Evolutionary conservation across 2,888 invertebrate genomes (phyloP).

Genomic region (Drosophila engyochracea): DNA sequence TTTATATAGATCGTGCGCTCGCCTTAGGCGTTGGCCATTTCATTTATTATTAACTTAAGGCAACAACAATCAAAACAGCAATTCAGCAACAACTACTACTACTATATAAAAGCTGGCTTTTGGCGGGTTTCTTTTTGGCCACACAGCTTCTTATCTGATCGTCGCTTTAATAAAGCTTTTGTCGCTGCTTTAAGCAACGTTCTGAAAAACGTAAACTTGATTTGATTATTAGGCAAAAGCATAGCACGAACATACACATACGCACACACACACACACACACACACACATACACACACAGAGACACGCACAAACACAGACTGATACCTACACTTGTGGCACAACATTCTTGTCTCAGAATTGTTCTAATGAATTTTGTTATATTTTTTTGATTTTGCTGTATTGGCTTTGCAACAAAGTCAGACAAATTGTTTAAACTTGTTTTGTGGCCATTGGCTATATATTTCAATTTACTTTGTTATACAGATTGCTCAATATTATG

Average conservation of each 20-base stretch:
- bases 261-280: constrained; percentile 8
- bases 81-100: neutral
- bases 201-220: constrained; percentile 75
- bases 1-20: constrained; percentile 78
- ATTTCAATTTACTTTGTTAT: constrained; percentile 69
- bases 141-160: constrained; percentile 74
- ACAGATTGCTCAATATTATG: constrained; percentile 53
- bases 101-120: constrained; percentile 32
- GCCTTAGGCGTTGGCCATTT: constrained; percentile 79
- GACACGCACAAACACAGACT: neutral
- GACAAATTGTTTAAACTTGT: constrained; percentile 73
- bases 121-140: constrained; percentile 55
- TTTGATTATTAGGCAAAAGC: constrained; percentile 73
- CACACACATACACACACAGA: neutral
- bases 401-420: constrained; percentile 6
- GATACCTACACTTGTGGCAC: constrained; percentile 44
- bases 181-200: constrained; percentile 56
- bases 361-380: constrained; percentile 79
- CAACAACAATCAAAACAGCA: constrained; percentile 30
- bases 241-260: constrained; percentile 24
- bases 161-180: constrained; percentile 74
- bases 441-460: constrained; percentile 47
- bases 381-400: constrained; percentile 25
- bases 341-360: constrained; percentile 75
- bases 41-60: constrained; percentile 60